Conservation (phyloP, 2,888 invertebrate genomes). For the Griposia aprilina region DNA sequence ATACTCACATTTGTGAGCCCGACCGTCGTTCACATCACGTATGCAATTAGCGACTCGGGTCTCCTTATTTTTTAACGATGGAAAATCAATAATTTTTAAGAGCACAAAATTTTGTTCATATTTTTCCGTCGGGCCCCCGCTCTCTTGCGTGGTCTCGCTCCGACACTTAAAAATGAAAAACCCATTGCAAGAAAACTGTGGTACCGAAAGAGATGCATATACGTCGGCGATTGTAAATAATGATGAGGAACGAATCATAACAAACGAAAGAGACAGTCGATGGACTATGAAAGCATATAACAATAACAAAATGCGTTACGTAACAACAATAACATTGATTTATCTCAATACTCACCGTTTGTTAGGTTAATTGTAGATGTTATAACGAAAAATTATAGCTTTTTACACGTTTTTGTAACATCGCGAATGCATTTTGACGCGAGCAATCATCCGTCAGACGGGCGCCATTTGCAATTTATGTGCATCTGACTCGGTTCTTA, state of each 20-base stretch:
- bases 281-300: constrained; percentile 76
- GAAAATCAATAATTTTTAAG: constrained; percentile 90
- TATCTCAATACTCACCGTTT: constrained; percentile 71
- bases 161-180: constrained; percentile 88
- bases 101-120: constrained; percentile 88
- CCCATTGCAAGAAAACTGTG: constrained; percentile 87
- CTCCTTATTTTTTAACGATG: constrained; percentile 85
- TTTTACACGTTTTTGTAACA: constrained; percentile 76
- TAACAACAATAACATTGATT: constrained; percentile 68
- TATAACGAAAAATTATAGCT: constrained; percentile 66
- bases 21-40: constrained; percentile 78
- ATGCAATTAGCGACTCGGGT: constrained; percentile 81
- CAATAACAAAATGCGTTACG: constrained; percentile 81
- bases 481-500: constrained; percentile 66
- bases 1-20: constrained; percentile 80
- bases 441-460: constrained; percentile 81
- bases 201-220: constrained; percentile 84
- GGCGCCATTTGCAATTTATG: constrained; percentile 85
- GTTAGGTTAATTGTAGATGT: constrained; percentile 63
- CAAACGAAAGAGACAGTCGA: constrained; percentile 85
- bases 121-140: constrained; percentile 86
- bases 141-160: constrained; percentile 83
- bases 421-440: constrained; percentile 84
- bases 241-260: constrained; percentile 86
- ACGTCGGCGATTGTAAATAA: constrained; percentile 88